Percentiles rank a stretch among this genome's conserved stretches.
phyloP scores from a whole-genome alignment of 2,113 vertebrate genomes.

The Sterrhoptilus dennistouni region DNA sequence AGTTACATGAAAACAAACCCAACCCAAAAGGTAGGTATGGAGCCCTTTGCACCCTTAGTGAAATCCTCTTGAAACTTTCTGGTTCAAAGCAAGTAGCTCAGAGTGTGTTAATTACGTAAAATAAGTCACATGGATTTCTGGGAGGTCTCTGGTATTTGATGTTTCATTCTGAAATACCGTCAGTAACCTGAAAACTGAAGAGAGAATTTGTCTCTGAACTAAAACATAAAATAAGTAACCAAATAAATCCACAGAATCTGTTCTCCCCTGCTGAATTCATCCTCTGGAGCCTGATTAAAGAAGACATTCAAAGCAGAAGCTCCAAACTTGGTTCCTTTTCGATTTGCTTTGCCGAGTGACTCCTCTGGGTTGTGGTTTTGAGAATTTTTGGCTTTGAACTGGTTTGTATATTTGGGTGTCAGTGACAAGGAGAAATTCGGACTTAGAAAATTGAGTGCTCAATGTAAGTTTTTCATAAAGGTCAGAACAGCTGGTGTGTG shows the following conservation, averaged over 20 bases:
- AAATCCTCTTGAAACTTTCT: background rate
- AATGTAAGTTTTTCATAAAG: background rate
- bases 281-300: background rate
- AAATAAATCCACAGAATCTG: background rate
- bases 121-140: background rate
- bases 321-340: background rate
- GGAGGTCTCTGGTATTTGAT: background rate
- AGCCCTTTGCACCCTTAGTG: background rate
- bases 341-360: background rate
- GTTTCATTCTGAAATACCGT: background rate
- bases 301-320: background rate
- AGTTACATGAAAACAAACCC: background rate
- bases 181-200: background rate
- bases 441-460: background rate
- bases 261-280: background rate
- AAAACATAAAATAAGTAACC: background rate
- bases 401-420: background rate
- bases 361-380: background rate
- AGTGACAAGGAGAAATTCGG: constrained; percentile 14
- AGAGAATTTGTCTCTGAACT: background rate
- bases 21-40: background rate
- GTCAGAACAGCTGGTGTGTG: background rate
- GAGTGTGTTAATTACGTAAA: background rate
- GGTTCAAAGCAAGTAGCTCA: background rate
- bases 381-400: background rate